Evolutionary conservation across 2,888 invertebrate species (phyloP), one percentile per base, ranked within the genome.

Genomic region (Dryobotodes eremita): DNA sequence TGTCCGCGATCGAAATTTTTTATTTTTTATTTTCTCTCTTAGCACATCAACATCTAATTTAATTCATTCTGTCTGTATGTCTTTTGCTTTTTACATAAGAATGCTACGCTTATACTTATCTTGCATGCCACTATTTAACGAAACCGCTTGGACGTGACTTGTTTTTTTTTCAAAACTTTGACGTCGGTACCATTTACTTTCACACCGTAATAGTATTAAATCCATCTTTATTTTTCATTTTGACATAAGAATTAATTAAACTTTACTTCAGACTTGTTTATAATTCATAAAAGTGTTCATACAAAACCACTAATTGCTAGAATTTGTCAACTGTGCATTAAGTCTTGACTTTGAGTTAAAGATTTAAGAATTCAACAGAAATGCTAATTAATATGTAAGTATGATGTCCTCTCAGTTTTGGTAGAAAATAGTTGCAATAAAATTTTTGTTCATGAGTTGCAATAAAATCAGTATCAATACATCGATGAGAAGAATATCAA

Each of bases 311-410:
- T 46, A 15, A 36, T 36, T 36, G 31, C 10, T 26, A 42, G 26
- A 11, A 46, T 46, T 74, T 46, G 23, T 46, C 50, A 23, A 7
- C 71, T 46, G 20, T 36, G 1, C 31, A 42, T 23, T 23, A 17
- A 71, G 4, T 17, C 26, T 31, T 64, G 53, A 46, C 3, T 36
- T 46, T 26, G 8, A 64, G 55, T 48, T 6, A 57, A 26, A 36
- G 15, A 11, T 26, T 66, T 59, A 36, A 10, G 66, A 66, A 46
- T 59, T 23, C 10, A 50, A 59, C 42, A 42, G 17, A 17, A 62
- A 64, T 77, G 46, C 11, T 46, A 13, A 62, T 53, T 42, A 11
- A 42, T 75, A 61, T 75, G 13, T 2, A 42, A 8, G 42, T 76
- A 31, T 17, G 4, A 42, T 50, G 2, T 6, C 17, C 13, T 75